Base-by-base conservation (phyloP, 2,113 vertebrate genomes). In the Microcebus griseorufus region DNA sequence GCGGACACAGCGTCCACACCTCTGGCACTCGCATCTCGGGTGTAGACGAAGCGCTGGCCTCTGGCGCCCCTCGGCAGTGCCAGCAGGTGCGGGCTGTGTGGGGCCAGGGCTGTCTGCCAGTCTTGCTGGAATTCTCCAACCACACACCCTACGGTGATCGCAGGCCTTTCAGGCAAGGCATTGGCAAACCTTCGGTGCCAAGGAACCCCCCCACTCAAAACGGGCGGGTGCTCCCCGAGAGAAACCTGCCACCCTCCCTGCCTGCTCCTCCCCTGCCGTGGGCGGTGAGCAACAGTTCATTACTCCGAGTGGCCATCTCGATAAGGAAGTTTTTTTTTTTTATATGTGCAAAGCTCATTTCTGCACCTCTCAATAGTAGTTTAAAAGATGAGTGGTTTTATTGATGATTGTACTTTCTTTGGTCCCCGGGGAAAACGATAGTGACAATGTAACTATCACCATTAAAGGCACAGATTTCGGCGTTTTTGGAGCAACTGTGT, bases 361-460 rank as follows among this genome's bases (percentile, higher is more conserved):
- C 60, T n/a, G 37, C 48, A 11, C 29, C 39, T 2, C n/a, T 1
- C 1, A 14, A 32, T 7, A 3, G 4, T n/a, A 14, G 11, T 29
- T 39, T 62, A 27, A 34, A 37, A 29, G 39, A 0, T 3, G 39
- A 53, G 23, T 13, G 6, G 45, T 25, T 51, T 53, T 22, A 2
- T 0, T 12, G 34, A 17, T 4, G 3, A 3, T 2, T 51, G 34
- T 34, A 4, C n/a, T 32, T 73, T 37, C 65, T 34, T 0, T 32
- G 70, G 42, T 23, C 88, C 23, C 64, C 22, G 2, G 45, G 16
- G 65, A 78, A 72, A 39, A 2, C 48, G 0, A 1, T 17, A 1
- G 48, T 14, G 3, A 0, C 0, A 9, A 6, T 1, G 1, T 0
- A 5, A 17, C 37, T 6, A 3, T 10, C 5, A 12, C 10, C 0